phyloP scores from a whole-genome alignment of 2,797 vertebrate species.

The Eupleurogrammus muticus region DNA sequence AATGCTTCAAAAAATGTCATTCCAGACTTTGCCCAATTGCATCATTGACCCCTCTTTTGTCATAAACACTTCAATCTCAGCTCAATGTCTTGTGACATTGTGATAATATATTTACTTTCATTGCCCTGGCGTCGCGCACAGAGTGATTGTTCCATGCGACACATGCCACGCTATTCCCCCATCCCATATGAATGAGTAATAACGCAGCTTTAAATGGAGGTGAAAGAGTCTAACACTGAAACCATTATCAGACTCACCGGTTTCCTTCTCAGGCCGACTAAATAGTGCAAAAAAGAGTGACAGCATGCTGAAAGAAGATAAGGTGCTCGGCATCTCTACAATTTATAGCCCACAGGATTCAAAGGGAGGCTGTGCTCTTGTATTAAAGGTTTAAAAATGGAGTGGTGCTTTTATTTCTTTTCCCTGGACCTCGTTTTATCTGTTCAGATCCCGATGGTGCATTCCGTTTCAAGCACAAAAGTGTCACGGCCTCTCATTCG shows the following conservation, averaged over 20 bases:
- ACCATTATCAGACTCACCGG: conserved; percentile 62
- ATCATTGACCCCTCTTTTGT: conserved; percentile 18
- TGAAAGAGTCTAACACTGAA: conserved; percentile 56
- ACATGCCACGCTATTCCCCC: not conserved
- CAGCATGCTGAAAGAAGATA: conserved; percentile 70
- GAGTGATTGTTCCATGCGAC: conserved; percentile 1
- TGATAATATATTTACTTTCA: conserved; percentile 2
- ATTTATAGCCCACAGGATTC: conserved; percentile 66
- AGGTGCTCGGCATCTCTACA: conserved; percentile 64
- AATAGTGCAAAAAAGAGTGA: conserved; percentile 68
- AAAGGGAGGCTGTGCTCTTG: conserved; percentile 55
- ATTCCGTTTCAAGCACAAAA: conserved; percentile 60
- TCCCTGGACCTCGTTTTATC: conserved; percentile 61
- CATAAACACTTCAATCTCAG: conserved; percentile 3
- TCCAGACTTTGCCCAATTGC: conserved; percentile 1
- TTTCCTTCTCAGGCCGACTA: conserved; percentile 55
- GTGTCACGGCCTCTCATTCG: conserved; percentile 25
- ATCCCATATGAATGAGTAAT: conserved; percentile 37
- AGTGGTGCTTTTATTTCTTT: conserved; percentile 60
- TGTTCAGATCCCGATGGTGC: conserved; percentile 50
- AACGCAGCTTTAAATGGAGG: conserved; percentile 52
- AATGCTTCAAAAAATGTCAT: not conserved
- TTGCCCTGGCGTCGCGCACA: not conserved
- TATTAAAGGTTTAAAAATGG: conserved; percentile 72
- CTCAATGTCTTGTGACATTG: conserved; percentile 7